Base-by-base conservation (phyloP, 2,888 invertebrate species). In the Drosophila sordidula region DNA sequence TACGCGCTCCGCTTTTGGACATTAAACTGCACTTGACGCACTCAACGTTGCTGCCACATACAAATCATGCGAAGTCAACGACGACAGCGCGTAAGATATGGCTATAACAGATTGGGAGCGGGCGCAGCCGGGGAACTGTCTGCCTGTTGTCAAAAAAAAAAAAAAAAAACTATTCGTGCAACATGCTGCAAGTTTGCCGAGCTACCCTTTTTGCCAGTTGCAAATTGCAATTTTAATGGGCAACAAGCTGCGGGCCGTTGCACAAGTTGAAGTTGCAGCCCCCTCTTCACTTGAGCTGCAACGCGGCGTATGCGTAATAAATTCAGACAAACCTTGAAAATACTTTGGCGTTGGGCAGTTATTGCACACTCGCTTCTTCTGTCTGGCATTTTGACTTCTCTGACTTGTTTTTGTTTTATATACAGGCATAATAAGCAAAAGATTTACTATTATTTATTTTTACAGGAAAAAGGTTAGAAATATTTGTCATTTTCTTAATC, bases 21-120 rank as follows among this genome's bases (percentile, higher is more conserved):
- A 84, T 75, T 84, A 87, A 85, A 68, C 70, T 81, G 85, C 78
- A 73, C 72, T 79, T 79, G 83, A 71, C 50, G 75, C 66, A 65
- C 46, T 47, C 58, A 32, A 47, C 46, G 61, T 55, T 65, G 67
- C 52, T 75, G 82, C 62, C 78, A 73, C 80, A 77, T 46, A 82
- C 86, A 82, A 85, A 80, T 85, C 86, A 83, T 75, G 69, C 67
- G 51, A 71, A 65, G 74, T 50, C 76, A 62, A 61, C 78, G 58
- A 61, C 42, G 62, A 66, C 64, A 36, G 36, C 41, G 26, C 47
- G 25, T 68, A 74, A 82, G 77, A 79, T 75, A 85, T 79, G 82
- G 64, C 77, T 63, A 50, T 63, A 67, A 62, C 39, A 66, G 73
- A 63, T 67, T 34, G 46, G 41, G 14, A 18, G 32, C 32, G 41